Base-by-base conservation (phyloP, 2,888 invertebrate species). In the Epirrita christyi region DNA sequence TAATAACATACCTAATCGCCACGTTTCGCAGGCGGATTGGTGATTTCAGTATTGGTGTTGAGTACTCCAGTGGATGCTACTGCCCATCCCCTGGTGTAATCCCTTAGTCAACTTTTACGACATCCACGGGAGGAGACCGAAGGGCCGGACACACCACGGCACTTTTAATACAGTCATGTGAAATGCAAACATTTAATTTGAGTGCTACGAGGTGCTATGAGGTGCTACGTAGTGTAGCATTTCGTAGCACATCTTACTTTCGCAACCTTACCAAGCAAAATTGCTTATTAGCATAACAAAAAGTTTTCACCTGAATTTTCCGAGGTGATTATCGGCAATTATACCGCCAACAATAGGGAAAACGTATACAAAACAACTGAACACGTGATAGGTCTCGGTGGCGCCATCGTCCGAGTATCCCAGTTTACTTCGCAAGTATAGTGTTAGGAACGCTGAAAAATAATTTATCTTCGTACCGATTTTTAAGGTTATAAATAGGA, bases 321-420 rank as follows among this genome's bases (percentile, higher is more conserved):
- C 97, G 32, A 96, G 85, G 80, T 94, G 95, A 63, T 96, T 95
- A 84, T 97, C 97, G 0, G 97, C 96, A 29, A 97, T 73, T 45
- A 97, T 94, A 0, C 97, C 96, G 0, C 97, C 97, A 48, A 96
- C 82, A 6, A 97, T 78, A 0, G 97, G 96, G 47, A 95, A 94
- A 68, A 96, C 94, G 80, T 96, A 97, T 21, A 95, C 95, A 42
- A 96, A 83, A 80, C 95, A 95, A 40, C 93, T 93, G 76, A 96
- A 97, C 1, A 93, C 78, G 73, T 97, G 97, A 79, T 95, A 97
- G 10, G 95, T 92, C 48, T 96, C 94, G 0, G 96, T 96, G 0
- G 96, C 94, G 0, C 88, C 86, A 67, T 95, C 93, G 45, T 94
- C 93, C 0, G 85, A 81, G 72, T 94, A 96, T 5, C 84, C 81